These are phyloP conservation scores for Callinectes sapidus DNA, from an alignment of 2,888 invertebrate species.

Conservation along the genomic window DNA sequence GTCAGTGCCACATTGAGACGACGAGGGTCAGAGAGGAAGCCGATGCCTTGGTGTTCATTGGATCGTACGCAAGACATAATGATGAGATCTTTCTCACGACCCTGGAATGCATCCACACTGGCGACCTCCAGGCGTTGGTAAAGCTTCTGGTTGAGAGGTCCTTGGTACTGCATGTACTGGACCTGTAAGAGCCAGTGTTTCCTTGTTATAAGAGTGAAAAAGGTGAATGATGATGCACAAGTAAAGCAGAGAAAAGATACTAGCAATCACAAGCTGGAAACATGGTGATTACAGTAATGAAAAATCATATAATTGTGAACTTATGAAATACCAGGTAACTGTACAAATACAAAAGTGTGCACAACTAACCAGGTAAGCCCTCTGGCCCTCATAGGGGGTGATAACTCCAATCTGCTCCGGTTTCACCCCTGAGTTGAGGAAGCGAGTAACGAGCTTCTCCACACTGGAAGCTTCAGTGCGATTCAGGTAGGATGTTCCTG, in stretches of 20 bases:
- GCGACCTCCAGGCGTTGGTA: slow-evolving; percentile 99
- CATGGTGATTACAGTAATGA: not conserved
- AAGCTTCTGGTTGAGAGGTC: slow-evolving; percentile 94
- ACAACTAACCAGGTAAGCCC: slow-evolving; percentile 87
- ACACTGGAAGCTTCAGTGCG: slow-evolving; percentile 99
- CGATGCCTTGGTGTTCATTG: slow-evolving; percentile 99
- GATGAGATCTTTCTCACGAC: slow-evolving; percentile 98
- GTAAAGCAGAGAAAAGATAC: not conserved
- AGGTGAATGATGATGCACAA: not conserved
- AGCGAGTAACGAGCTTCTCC: slow-evolving; percentile 96
- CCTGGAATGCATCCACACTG: slow-evolving; percentile 99
- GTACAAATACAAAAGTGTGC: slow-evolving; percentile 73
- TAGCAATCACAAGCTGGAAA: not conserved
- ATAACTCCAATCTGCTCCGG: slow-evolving; percentile 99
- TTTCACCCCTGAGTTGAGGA: slow-evolving; percentile 94
- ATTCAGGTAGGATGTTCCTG: slow-evolving; percentile 98
- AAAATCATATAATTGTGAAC: not conserved
- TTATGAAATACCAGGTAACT: not conserved
- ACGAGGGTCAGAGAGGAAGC: slow-evolving; percentile 97
- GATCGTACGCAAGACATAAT: slow-evolving; percentile 99
- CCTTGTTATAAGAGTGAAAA: not conserved
- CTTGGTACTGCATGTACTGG: slow-evolving; percentile 99
- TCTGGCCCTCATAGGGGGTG: slow-evolving; percentile 98
- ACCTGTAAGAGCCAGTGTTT: slow-evolving; percentile 75
- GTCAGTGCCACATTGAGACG: slow-evolving; percentile 98